These are phyloP conservation scores for Cherax quadricarinatus DNA, from an alignment of 1,140 invertebrate genomes.

Conservation along the genomic window DNA sequence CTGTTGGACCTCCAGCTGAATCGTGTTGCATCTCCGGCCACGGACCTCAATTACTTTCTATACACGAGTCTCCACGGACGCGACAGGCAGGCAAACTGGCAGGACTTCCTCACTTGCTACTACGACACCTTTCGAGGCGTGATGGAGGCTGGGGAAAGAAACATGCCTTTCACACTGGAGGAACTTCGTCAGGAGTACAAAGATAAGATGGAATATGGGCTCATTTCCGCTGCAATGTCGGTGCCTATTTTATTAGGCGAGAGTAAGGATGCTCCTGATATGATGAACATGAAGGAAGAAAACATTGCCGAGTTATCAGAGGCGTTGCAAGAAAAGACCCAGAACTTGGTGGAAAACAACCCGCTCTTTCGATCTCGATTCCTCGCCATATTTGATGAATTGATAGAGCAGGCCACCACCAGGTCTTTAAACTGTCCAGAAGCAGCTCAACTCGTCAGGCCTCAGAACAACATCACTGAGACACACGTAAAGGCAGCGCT, in stretches of 20 bases:
- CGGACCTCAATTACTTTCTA: conserved; percentile 63
- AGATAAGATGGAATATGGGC: conserved; percentile 13
- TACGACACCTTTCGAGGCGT: conserved; percentile 13
- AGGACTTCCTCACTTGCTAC: conserved; percentile 26
- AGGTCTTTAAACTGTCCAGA: no score
- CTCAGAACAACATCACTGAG: neutral
- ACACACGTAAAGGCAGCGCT: conserved; percentile 17
- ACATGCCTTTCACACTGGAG: conserved; percentile 18
- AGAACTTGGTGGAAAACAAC: neutral
- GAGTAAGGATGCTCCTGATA: neutral
- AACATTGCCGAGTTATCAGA: conserved; percentile 15
- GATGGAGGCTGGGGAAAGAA: neutral
- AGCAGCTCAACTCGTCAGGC: no score
- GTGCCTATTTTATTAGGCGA: conserved; percentile 29
- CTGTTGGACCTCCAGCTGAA: conserved; percentile 60
- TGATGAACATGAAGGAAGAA: neutral
- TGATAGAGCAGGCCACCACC: conserved; percentile 14
- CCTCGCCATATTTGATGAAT: conserved; percentile 33
- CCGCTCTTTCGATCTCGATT: conserved; percentile 21
- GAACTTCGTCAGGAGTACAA: conserved; percentile 45
- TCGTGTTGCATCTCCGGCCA: conserved; percentile 48
- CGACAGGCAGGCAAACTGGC: conserved; percentile 28
- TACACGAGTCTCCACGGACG: conserved; percentile 47
- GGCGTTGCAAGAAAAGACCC: neutral
- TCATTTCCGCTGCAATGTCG: conserved; percentile 26